Evolutionary conservation across 2,113 vertebrate species (phyloP).

Genomic region (Plectropomus leopardus): DNA sequence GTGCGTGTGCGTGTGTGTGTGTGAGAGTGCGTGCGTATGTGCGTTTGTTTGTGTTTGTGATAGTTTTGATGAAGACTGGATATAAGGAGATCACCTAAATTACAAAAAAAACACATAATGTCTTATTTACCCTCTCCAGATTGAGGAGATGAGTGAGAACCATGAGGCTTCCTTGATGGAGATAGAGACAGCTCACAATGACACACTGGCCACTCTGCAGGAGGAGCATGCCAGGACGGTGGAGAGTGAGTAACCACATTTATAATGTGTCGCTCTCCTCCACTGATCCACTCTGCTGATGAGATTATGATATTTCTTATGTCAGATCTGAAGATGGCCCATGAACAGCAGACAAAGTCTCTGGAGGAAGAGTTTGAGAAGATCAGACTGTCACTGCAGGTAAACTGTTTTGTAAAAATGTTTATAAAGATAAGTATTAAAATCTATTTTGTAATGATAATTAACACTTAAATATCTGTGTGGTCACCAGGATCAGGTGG

Average conservation of each 20-base stretch:
- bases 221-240: conserved; percentile 91
- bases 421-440: no score
- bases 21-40: no score
- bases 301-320: conserved; percentile 37
- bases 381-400: conserved; percentile 94
- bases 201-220: conserved; percentile 87
- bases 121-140: conserved; percentile 76
- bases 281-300: neutral
- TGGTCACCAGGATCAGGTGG: conserved; percentile 92
- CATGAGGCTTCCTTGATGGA: conserved; percentile 88
- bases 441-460: neutral
- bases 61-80: no score
- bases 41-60: no score
- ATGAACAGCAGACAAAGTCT: conserved; percentile 92
- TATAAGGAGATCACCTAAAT: neutral
- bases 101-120: neutral
- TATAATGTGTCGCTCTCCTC: neutral
- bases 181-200: conserved; percentile 87
- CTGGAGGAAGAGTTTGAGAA: conserved; percentile 94
- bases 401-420: conserved; percentile 50
- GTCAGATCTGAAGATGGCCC: conserved; percentile 90
- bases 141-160: conserved; percentile 89
- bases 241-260: conserved; percentile 85
- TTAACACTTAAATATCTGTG: neutral
- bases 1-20: no score